Evolutionary conservation across 2,888 invertebrate species (phyloP).

Genomic region (Rhingia rostrata): DNA sequence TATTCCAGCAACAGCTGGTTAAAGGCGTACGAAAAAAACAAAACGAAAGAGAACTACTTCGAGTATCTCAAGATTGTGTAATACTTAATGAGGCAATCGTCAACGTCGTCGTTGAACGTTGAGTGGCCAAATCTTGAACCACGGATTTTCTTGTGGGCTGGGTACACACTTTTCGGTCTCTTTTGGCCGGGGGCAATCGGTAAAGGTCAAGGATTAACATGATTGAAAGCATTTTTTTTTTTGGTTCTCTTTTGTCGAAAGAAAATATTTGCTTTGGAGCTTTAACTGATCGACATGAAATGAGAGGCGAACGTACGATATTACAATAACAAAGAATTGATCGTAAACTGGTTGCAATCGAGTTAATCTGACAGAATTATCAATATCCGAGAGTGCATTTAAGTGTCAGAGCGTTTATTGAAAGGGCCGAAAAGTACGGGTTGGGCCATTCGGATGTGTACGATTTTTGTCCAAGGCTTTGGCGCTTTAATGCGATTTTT

Average conservation of each 20-base stretch:
- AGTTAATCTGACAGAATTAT: slow-evolving; percentile 70
- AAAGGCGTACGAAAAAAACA: slow-evolving; percentile 22
- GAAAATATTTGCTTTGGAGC: slow-evolving; percentile 49
- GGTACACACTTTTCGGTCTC: slow-evolving; percentile 21
- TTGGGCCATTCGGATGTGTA: slow-evolving; percentile 22
- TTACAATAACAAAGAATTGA: slow-evolving; percentile 34
- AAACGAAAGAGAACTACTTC: slow-evolving; percentile 26
- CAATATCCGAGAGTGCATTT: slow-evolving; percentile 68
- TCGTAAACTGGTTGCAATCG: slow-evolving; percentile 69
- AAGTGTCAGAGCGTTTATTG: slow-evolving; percentile 56
- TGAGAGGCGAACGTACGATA: slow-evolving; percentile 8
- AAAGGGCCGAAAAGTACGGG: slow-evolving; percentile 47
- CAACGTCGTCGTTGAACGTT: slow-evolving; percentile 28
- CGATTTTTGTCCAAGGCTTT: slow-evolving; percentile 41
- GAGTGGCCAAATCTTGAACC: slow-evolving; percentile 64
- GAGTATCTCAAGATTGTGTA: slow-evolving; percentile 69
- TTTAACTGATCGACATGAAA: slow-evolving; percentile 12
- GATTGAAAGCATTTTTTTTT: slow-evolving; percentile 43
- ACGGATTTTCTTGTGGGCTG: slow-evolving; percentile 54
- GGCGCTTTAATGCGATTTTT: slow-evolving; percentile 37
- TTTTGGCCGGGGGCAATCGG: slow-evolving; percentile 66
- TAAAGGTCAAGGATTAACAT: slow-evolving; percentile 74
- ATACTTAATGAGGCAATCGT: slow-evolving; percentile 69
- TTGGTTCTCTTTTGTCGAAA: not conserved
- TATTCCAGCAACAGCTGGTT: slow-evolving; percentile 27